Evolutionary conservation across 2,888 invertebrate genomes (phyloP).

Genomic region (Eremobia ochroleuca): DNA sequence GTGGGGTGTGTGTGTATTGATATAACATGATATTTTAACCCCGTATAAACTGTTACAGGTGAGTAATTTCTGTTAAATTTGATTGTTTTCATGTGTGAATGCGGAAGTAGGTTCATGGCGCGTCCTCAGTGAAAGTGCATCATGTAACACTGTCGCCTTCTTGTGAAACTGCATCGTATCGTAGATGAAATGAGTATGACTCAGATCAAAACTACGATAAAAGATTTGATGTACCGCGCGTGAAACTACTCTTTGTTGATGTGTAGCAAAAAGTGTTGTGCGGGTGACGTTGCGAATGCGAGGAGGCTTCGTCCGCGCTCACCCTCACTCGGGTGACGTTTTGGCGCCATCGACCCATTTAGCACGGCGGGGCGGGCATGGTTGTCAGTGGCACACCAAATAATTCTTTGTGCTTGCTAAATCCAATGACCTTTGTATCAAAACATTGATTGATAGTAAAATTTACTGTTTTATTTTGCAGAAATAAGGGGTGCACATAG

Average conservation of each 20-base stretch:
- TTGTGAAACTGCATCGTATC: constrained; percentile 90
- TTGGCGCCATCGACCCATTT: constrained; percentile 91
- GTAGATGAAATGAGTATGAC: constrained; percentile 76
- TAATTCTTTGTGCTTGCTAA: constrained; percentile 81
- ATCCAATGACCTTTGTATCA: constrained; percentile 80
- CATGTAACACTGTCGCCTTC: constrained; percentile 89
- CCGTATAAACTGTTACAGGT: constrained; percentile 87
- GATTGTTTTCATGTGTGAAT: constrained; percentile 76
- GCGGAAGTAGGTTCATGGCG: constrained; percentile 79
- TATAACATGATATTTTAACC: constrained; percentile 88
- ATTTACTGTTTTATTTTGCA: constrained; percentile 82
- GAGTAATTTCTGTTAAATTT: constrained; percentile 78
- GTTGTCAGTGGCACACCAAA: constrained; percentile 75
- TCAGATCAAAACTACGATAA: constrained; percentile 78
- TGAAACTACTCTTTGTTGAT: constrained; percentile 73
- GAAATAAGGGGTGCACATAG: constrained; percentile 89
- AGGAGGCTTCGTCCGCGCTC: constrained; percentile 71
- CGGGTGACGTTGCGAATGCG: constrained; percentile 67
- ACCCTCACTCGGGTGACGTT: constrained; percentile 85
- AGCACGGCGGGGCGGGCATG: constrained; percentile 85
- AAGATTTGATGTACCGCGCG: constrained; percentile 67
- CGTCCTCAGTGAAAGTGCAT: constrained; percentile 90
- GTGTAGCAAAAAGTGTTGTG: constrained; percentile 66
- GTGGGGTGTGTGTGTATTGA: constrained; percentile 92
- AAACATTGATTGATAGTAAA: constrained; percentile 77